Evolutionary conservation across 2,797 vertebrate genomes (phyloP).

Genomic region (Notamacropus eugenii): DNA sequence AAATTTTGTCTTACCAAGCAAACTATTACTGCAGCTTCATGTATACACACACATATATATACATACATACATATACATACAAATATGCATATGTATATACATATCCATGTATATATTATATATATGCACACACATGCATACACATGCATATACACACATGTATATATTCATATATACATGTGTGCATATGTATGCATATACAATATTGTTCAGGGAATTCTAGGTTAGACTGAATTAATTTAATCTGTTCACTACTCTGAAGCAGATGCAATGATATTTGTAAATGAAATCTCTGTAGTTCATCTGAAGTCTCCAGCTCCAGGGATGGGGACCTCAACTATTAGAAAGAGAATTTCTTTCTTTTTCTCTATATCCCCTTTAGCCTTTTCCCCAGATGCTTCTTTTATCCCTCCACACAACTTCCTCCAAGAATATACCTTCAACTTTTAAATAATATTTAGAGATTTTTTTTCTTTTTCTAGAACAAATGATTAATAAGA

Average conservation of each 20-base stretch:
- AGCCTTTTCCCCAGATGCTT: background rate
- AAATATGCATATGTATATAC: no score
- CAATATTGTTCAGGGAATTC: background rate
- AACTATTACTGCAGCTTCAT: background rate
- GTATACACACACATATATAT: no score
- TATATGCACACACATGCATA: no score
- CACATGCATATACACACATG: no score
- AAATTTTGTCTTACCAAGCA: background rate
- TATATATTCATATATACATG: background rate
- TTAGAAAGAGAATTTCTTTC: background rate
- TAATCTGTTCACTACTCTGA: background rate
- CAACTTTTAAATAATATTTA: background rate
- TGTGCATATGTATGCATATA: no score
- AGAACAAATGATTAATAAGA: background rate
- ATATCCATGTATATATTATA: no score
- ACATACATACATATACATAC: no score
- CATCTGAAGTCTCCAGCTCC: background rate
- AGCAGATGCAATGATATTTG: background rate
- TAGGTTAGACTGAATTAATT: background rate
- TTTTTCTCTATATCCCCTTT: background rate
- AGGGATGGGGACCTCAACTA: background rate
- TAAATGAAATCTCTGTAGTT: background rate
- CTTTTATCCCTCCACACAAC: background rate
- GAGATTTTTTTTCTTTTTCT: constrained; percentile 5
- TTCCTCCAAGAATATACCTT: background rate